Conservation (phyloP, 1,140 invertebrate species). For the Gryon sp. region DNA sequence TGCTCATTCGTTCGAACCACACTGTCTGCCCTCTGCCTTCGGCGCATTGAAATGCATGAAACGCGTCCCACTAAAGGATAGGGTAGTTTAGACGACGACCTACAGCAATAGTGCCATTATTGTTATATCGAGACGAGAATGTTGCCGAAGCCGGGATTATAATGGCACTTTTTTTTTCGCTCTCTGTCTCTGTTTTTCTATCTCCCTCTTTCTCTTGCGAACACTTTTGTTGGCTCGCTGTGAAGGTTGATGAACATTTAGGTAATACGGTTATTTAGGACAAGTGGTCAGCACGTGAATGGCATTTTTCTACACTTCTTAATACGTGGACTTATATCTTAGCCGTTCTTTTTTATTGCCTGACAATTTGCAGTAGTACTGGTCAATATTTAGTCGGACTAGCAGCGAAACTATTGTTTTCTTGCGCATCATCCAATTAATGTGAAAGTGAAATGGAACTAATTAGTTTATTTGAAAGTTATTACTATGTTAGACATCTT, state of each 20-base stretch:
- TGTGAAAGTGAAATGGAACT: too few species aligned
- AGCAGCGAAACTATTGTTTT: too few species aligned
- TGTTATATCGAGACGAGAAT: slow-evolving; percentile 21
- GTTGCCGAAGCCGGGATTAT: slow-evolving; percentile 3
- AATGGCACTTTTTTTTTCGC: slow-evolving; percentile 26
- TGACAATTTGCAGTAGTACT: background rate
- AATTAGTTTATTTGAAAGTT: too few species aligned
- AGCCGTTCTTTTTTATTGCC: too few species aligned
- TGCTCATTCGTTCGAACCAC: too few species aligned
- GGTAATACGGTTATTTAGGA: slow-evolving; percentile 20
- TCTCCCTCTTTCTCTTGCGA: too few species aligned
- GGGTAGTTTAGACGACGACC: slow-evolving; percentile 14
- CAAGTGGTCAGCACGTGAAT: slow-evolving; percentile 19
- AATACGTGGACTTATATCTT: too few species aligned
- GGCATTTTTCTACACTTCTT: slow-evolving; percentile 23
- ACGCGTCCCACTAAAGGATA: slow-evolving; percentile 1
- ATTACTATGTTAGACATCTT: too few species aligned
- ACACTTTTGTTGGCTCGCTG: slow-evolving; percentile 1
- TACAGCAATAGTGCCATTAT: slow-evolving; percentile 25
- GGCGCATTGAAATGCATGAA: slow-evolving; percentile 30
- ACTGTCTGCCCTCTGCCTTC: too few species aligned
- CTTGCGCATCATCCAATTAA: too few species aligned
- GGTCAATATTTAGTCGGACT: background rate
- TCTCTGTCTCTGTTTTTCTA: too few species aligned
- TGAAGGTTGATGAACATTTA: slow-evolving; percentile 25